Conservation (phyloP, 2,797 vertebrate species). For the Scolopax bukidnonensis region DNA sequence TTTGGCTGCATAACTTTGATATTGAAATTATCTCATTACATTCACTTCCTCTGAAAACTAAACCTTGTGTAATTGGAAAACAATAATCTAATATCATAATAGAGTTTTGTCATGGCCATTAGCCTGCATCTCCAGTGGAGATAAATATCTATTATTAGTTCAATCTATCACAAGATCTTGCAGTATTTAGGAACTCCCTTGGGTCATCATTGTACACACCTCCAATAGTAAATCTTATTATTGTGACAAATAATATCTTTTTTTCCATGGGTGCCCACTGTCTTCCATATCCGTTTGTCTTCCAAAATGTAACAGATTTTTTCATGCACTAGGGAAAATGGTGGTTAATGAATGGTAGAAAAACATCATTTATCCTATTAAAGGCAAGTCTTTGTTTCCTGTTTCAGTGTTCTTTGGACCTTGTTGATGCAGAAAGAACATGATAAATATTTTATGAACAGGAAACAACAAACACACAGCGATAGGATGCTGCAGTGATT, state of each 20-base stretch:
- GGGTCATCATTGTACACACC: background rate
- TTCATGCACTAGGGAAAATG: background rate
- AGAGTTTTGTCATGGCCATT: background rate
- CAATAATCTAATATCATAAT: slow-evolving; percentile 11
- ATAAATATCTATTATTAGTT: slow-evolving; percentile 19
- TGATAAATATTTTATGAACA: slow-evolving; percentile 46
- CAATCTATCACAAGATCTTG: slow-evolving; percentile 18
- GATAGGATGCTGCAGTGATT: background rate
- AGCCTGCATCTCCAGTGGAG: background rate
- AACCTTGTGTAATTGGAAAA: slow-evolving; percentile 31
- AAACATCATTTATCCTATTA: slow-evolving; percentile 3
- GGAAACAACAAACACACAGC: background rate
- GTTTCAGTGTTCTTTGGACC: background rate
- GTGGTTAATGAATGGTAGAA: slow-evolving; percentile 33
- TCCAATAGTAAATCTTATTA: background rate
- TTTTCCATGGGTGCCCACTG: background rate
- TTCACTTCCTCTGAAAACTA: background rate
- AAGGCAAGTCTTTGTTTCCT: background rate
- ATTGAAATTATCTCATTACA: slow-evolving; percentile 6
- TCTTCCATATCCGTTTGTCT: background rate
- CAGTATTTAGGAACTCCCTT: background rate
- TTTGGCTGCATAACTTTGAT: slow-evolving; percentile 14
- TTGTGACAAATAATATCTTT: slow-evolving; percentile 4
- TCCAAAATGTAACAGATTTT: background rate
- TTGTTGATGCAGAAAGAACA: background rate